phyloP scores from a whole-genome alignment of 2,113 vertebrate species.

The Isurus oxyrinchus region DNA sequence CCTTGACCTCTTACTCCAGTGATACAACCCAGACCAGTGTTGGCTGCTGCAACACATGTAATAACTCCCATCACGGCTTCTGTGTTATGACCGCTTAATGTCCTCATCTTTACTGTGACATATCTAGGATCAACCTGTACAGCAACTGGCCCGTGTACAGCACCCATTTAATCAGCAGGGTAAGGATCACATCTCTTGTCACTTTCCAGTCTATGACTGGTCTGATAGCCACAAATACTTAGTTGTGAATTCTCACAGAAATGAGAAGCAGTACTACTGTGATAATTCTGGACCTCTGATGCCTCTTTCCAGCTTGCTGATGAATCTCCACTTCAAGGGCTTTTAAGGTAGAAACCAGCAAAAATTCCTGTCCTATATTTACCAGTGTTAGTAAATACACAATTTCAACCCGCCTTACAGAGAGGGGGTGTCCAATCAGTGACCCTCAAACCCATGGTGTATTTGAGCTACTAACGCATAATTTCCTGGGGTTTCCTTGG shows the following conservation, averaged over 20 bases:
- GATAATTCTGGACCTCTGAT: neutral
- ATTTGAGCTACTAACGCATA: neutral
- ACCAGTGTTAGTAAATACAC: neutral
- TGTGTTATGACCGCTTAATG: neutral
- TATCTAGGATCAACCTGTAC: neutral
- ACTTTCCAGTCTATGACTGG: neutral
- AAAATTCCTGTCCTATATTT: neutral
- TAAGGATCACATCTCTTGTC: neutral
- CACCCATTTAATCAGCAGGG: neutral
- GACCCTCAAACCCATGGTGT: neutral
- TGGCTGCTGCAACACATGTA: neutral
- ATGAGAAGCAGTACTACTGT: neutral
- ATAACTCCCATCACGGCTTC: neutral
- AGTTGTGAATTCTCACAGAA: neutral
- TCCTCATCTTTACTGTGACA: neutral
- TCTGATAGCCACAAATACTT: neutral
- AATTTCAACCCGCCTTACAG: neutral
- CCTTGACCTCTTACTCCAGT: neutral
- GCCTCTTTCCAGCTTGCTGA: neutral
- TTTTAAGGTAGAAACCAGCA: neutral
- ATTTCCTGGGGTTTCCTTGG: neutral
- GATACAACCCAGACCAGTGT: neutral
- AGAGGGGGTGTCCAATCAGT: neutral
- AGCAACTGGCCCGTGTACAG: neutral
- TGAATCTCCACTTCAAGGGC: neutral